Percentiles rank a stretch among this genome's conserved stretches.
These are phyloP conservation scores for Achlya flavicornis DNA, from an alignment of 2,888 invertebrate genomes.

Conservation along the genomic window DNA sequence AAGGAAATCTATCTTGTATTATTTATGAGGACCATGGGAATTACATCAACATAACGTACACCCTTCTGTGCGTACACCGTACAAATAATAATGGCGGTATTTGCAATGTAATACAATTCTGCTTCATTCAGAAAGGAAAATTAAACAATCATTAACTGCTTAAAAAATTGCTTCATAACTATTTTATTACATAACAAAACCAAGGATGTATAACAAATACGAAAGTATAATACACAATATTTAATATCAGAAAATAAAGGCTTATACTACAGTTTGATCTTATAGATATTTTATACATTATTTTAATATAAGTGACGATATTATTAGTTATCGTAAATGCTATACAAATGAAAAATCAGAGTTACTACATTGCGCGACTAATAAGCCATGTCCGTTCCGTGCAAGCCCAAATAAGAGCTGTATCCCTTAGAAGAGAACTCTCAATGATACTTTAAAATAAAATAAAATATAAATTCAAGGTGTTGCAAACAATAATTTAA, in stretches of 20 bases:
- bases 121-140: constrained; percentile 20
- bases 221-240: background rate
- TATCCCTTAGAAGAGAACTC: background rate
- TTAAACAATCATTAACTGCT: constrained; percentile 40
- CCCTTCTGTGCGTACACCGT: constrained; percentile 8
- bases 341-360: constrained; percentile 19
- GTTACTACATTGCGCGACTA: constrained; percentile 6
- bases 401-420: background rate
- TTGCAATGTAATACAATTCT: too few species aligned
- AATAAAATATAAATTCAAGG: too few species aligned
- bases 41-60: background rate
- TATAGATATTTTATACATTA: constrained; percentile 33
- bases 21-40: constrained; percentile 18
- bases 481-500: too few species aligned
- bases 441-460: too few species aligned
- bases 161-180: constrained; percentile 48
- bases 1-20: constrained; percentile 54
- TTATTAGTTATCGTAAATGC: constrained; percentile 32
- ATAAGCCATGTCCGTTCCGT: background rate
- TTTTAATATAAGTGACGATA: constrained; percentile 17
- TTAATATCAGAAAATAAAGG: constrained; percentile 28
- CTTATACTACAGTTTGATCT: constrained; percentile 34
- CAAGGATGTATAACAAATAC: constrained; percentile 35
- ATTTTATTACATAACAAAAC: constrained; percentile 44
- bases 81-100: constrained; percentile 6